Base-by-base conservation (phyloP, 2,797 vertebrate genomes). In the Alosa sapidissima region DNA sequence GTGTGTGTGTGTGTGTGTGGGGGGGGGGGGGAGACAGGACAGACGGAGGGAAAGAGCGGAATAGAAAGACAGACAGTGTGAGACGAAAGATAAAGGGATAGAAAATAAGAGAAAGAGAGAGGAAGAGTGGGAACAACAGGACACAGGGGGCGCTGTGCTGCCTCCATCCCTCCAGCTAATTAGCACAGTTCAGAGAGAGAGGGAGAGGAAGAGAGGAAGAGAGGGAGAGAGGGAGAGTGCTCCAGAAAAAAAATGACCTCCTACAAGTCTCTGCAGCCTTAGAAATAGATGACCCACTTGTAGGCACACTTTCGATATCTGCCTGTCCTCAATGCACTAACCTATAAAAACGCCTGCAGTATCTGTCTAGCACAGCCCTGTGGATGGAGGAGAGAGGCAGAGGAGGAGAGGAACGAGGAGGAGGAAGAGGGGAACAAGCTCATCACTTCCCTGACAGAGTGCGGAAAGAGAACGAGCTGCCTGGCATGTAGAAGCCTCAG, bases 201-300 rank as follows among this genome's bases (percentile, higher is more conserved):
- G 41, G 85, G 85, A 87, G 55, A 58, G 55, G 21, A 24, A 28
- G 60, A 9, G 14, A 21, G 54, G 10, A 16, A 9, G 62, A 68
- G 62, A 41, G 33, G 5, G 11, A 72, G 65, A 16, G 68, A 75
- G 11, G 14, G 36, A 75, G 68, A 14, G 65, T 88, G 89, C 85
- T 91, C 90, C 85, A 91, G 85, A 91, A 90, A 91, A 87, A 88
- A 88, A 88, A 92, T 81, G 93, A 95, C 94, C 94, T 95, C 88
- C 90, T 89, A 87, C 68, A 92, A 93, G 94, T 92, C 90, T 91
- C 88, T 87, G 93, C 91, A 91, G 92, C 92, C 91, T 91, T 94
- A 91, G 93, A 96, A 96, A 96, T 96, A 96, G 94, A 94, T 96
- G 96, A 91, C 96, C 94, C 93, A 96, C 94, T 97, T 97, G 93